Evolutionary conservation across 2,888 invertebrate genomes (phyloP).

Genomic region (Noctua comes): DNA sequence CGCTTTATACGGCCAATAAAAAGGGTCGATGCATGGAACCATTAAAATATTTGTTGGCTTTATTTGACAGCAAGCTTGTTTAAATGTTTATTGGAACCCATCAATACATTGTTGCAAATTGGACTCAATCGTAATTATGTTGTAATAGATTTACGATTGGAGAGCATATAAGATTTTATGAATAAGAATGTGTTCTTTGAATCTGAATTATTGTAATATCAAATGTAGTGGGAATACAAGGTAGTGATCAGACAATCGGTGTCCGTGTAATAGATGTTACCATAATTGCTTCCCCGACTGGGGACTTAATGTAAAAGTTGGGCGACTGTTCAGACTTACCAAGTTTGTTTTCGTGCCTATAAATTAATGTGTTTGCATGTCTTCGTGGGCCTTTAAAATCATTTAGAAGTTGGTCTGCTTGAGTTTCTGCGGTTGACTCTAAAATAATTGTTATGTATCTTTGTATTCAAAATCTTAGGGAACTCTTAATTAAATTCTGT

Average conservation of each 20-base stretch:
- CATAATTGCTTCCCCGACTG: slow-evolving; percentile 82
- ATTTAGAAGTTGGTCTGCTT: slow-evolving; percentile 64
- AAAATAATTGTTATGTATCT: slow-evolving; percentile 55
- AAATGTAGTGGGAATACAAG: slow-evolving; percentile 66
- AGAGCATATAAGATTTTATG: slow-evolving; percentile 51
- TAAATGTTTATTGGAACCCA: slow-evolving; percentile 84
- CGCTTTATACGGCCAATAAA: slow-evolving; percentile 87
- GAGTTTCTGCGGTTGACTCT: slow-evolving; percentile 59
- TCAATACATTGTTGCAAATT: slow-evolving; percentile 86
- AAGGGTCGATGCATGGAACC: slow-evolving; percentile 84
- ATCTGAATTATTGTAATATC: slow-evolving; percentile 66
- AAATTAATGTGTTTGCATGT: slow-evolving; percentile 88
- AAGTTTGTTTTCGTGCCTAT: slow-evolving; percentile 86
- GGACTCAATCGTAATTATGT: slow-evolving; percentile 77
- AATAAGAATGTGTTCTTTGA: slow-evolving; percentile 33
- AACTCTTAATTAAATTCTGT: slow-evolving; percentile 39
- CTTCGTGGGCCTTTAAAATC: slow-evolving; percentile 77
- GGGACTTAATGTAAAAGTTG: slow-evolving; percentile 88
- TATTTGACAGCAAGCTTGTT: slow-evolving; percentile 86
- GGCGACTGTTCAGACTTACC: slow-evolving; percentile 80
- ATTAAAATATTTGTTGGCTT: slow-evolving; percentile 89
- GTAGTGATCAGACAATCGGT: slow-evolving; percentile 70
- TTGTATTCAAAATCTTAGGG: slow-evolving; percentile 18
- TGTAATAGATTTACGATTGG: slow-evolving; percentile 67
- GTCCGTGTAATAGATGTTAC: slow-evolving; percentile 79